phyloP scores from a whole-genome alignment of 2,888 invertebrate species.

The Aspidiotus rigidus region DNA sequence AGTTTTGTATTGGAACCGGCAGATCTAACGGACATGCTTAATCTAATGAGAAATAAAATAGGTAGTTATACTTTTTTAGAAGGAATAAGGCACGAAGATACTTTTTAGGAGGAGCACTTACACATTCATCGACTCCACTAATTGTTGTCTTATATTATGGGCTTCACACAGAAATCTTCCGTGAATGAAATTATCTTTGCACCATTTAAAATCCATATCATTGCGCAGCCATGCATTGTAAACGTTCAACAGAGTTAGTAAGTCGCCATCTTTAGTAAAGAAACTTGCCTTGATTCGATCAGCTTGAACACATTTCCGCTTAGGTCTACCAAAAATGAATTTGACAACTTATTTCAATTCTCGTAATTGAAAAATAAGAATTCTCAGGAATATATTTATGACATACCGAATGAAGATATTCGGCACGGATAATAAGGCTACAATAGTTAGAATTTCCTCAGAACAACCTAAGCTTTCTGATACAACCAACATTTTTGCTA shows the following conservation, averaged over 20 bases:
- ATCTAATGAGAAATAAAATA: no score
- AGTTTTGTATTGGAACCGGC: background rate
- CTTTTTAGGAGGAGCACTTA: background rate
- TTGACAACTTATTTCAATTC: no score
- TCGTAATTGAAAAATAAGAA: no score
- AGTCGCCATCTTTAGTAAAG: background rate
- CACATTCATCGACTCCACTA: conserved; percentile 18
- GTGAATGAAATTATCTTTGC: conserved; percentile 8
- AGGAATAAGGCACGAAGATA: background rate
- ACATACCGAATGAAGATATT: conserved; percentile 15
- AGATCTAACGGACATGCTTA: no score
- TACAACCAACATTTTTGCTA: conserved; percentile 25
- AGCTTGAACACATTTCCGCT: background rate
- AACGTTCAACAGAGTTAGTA: background rate
- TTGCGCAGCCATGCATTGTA: conserved; percentile 3
- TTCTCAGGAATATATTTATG: no score
- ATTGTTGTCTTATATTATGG: conserved; percentile 11
- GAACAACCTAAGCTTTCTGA: conserved; percentile 20
- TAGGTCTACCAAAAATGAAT: background rate
- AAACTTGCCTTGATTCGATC: background rate
- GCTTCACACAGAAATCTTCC: conserved; percentile 7
- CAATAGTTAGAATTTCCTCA: conserved; percentile 18
- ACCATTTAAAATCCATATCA: conserved; percentile 7
- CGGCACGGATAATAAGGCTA: conserved; percentile 14
- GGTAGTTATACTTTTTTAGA: background rate